phyloP scores from a whole-genome alignment of 2,113 vertebrate genomes.

The Microtus richardsoni region DNA sequence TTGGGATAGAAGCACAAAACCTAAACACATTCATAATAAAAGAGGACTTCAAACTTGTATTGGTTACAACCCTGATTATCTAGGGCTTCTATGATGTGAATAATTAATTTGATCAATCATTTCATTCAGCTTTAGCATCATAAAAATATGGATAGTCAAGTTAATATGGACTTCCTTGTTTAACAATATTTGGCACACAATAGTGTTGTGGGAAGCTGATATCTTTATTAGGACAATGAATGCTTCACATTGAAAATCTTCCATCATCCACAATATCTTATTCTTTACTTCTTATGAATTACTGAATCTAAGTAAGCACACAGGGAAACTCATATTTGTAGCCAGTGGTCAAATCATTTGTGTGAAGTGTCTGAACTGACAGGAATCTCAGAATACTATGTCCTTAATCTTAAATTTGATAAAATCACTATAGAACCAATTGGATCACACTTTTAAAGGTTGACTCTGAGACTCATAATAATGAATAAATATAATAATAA shows the following conservation, averaged over 20 bases:
- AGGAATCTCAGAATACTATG: neutral
- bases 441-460: neutral
- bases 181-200: neutral
- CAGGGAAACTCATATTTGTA: neutral
- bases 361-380: neutral
- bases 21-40: neutral
- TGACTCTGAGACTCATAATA: neutral
- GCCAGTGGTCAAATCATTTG: neutral
- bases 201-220: neutral
- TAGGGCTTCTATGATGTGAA: neutral
- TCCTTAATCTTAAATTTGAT: neutral
- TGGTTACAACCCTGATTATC: too few relatives aligned
- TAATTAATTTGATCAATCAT: neutral
- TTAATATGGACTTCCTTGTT: neutral
- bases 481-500: too few relatives aligned
- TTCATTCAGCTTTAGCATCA: neutral
- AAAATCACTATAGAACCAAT: neutral
- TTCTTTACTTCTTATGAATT: neutral
- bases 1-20: neutral
- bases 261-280: fast-evolving
- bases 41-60: neutral
- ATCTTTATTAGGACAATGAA: neutral
- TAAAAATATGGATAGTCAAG: neutral
- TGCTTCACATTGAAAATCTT: neutral
- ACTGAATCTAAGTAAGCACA: neutral